These are phyloP conservation scores for Thereuonema tuberculata DNA, from an alignment of 1,140 invertebrate genomes.

Conservation along the genomic window DNA sequence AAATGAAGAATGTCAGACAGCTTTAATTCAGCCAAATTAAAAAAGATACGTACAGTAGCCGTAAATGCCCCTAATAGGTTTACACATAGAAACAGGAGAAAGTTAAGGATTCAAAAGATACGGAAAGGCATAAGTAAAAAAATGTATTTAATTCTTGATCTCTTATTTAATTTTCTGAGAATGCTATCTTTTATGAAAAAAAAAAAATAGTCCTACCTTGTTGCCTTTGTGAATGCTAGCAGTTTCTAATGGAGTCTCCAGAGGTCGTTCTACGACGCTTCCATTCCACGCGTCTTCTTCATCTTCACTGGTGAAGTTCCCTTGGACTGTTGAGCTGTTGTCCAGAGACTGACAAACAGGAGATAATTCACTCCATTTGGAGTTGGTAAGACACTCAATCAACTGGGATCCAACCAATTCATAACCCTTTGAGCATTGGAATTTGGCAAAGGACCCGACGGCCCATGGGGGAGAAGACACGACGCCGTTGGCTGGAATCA, in stretches of 20 bases:
- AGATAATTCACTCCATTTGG: slow-evolving; percentile 11
- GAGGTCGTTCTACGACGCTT: neutral
- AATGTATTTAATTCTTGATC: too few relatives aligned
- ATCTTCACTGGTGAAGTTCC: neutral
- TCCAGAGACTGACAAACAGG: neutral
- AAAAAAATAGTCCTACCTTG: neutral
- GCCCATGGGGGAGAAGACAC: slow-evolving; percentile 9
- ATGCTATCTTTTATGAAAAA: too few relatives aligned
- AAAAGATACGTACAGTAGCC: too few relatives aligned
- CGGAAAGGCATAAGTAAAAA: too few relatives aligned
- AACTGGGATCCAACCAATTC: too few relatives aligned
- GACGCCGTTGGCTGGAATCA: slow-evolving; percentile 9
- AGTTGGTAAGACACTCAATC: slow-evolving; percentile 13
- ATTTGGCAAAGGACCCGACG: slow-evolving; percentile 14
- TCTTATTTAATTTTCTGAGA: too few relatives aligned
- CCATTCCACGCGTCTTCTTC: neutral
- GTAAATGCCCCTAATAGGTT: too few relatives aligned
- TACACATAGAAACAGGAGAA: too few relatives aligned
- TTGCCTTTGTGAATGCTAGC: neutral
- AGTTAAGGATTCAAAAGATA: too few relatives aligned
- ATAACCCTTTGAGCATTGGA: too few relatives aligned
- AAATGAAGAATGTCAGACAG: too few relatives aligned
- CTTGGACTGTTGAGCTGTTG: neutral
- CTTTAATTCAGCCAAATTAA: too few relatives aligned
- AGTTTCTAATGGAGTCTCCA: neutral